Evolutionary conservation across 2,888 invertebrate species (phyloP).

Genomic region (Chrysodeixis includens): DNA sequence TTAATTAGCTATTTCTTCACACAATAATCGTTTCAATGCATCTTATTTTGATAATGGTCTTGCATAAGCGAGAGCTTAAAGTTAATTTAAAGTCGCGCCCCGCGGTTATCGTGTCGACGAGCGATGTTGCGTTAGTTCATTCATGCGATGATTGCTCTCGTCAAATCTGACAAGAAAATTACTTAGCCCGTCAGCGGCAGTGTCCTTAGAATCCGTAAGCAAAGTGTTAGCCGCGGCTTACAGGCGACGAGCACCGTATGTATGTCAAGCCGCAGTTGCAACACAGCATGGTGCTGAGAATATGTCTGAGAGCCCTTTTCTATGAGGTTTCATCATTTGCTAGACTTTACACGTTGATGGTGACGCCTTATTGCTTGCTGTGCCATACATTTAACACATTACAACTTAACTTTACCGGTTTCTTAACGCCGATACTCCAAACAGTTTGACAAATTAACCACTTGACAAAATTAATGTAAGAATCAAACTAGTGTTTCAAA

Average conservation of each 20-base stretch:
- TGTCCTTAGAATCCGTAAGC: conserved; percentile 67
- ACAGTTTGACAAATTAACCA: conserved; percentile 22
- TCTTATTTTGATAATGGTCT: conserved; percentile 43
- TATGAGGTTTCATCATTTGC: conserved; percentile 61
- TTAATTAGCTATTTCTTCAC: conserved; percentile 23
- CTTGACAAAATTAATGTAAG: conserved; percentile 48
- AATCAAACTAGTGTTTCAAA: conserved; percentile 69
- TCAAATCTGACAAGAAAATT: conserved; percentile 68
- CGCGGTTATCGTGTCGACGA: conserved; percentile 55
- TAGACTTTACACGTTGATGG: conserved; percentile 53
- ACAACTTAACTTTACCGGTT: conserved; percentile 40
- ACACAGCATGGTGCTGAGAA: conserved; percentile 72
- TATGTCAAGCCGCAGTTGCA: conserved; percentile 84
- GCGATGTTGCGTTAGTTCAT: conserved; percentile 60
- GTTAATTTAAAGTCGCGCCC: conserved; percentile 49
- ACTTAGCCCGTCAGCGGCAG: conserved; percentile 48
- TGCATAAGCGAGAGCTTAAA: conserved; percentile 54
- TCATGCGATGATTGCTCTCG: conserved; percentile 58
- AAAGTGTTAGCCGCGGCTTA: conserved; percentile 69
- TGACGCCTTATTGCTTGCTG: conserved; percentile 28
- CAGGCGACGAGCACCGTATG: conserved; percentile 69
- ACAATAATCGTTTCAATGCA: conserved; percentile 34
- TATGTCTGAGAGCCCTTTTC: conserved; percentile 82
- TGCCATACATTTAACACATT: conserved; percentile 29
- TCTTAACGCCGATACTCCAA: conserved; percentile 13